Conservation (phyloP, 2,797 vertebrate species). For the Glossophaga mutica region DNA sequence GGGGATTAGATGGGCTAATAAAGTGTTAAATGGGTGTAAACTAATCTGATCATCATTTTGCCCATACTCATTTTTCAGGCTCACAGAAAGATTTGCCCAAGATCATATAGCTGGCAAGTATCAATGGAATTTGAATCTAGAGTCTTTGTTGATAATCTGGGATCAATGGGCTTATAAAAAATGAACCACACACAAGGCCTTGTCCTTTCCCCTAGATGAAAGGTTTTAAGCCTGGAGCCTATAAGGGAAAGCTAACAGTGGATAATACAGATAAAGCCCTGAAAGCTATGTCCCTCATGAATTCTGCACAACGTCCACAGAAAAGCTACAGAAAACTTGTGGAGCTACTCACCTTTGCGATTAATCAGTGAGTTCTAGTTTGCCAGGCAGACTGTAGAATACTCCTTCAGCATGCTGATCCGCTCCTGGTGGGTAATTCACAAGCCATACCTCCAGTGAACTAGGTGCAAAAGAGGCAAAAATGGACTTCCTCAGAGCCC, state of each 20-base stretch:
- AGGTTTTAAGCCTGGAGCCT: constrained; percentile 26
- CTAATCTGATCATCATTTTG: constrained; percentile 13
- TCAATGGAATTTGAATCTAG: neutral
- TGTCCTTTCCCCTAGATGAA: neutral
- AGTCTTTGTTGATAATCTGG: neutral
- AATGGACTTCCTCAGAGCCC: neutral
- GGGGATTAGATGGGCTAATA: constrained; percentile 51
- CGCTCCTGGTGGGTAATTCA: constrained; percentile 59
- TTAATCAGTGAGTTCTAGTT: constrained; percentile 44
- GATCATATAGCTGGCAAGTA: neutral
- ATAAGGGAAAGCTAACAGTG: neutral
- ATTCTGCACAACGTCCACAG: neutral
- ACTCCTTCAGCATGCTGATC: constrained; percentile 17
- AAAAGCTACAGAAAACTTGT: constrained; percentile 10
- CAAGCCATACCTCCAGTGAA: neutral
- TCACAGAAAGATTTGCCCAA: constrained; percentile 37
- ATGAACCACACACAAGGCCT: neutral
- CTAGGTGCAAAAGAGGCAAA: constrained; percentile 47
- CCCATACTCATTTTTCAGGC: constrained; percentile 6
- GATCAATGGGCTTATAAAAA: neutral
- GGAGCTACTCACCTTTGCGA: constrained; percentile 46
- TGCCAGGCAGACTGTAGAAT: neutral
- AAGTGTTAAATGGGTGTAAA: constrained; percentile 34
- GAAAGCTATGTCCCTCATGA: constrained; percentile 36
- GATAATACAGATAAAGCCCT: neutral